Percentiles rank a stretch among this genome's conserved stretches.
phyloP scores from a whole-genome alignment of 1,140 invertebrate genomes.

The Apis laboriosa region DNA sequence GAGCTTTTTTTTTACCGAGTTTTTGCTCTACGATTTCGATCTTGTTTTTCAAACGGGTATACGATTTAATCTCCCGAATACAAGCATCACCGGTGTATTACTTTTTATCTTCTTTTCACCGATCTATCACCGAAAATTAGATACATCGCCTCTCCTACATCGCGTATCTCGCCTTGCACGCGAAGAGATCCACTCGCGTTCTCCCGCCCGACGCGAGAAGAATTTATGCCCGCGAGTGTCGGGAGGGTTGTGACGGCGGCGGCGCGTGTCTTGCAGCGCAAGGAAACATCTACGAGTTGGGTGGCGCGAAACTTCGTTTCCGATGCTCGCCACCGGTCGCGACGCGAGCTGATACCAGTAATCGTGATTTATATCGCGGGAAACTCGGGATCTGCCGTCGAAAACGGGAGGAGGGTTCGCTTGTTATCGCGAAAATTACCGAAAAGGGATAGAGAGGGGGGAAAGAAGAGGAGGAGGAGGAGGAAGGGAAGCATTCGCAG shows the following conservation, averaged over 20 bases:
- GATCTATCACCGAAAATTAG: neutral
- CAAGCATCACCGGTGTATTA: too few relatives aligned
- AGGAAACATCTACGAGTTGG: neutral
- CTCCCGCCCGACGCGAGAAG: neutral
- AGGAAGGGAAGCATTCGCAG: neutral
- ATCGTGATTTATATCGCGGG: conserved; percentile 13
- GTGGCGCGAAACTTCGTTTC: neutral
- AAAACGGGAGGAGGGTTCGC: too few relatives aligned
- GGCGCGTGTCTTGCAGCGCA: neutral
- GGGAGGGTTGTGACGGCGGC: too few relatives aligned
- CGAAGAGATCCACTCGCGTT: neutral
- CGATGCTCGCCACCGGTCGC: neutral
- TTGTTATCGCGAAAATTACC: conserved; percentile 13
- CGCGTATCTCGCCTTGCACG: neutral
- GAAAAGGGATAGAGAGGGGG: neutral
- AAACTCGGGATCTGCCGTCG: neutral
- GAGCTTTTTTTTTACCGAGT: too few relatives aligned
- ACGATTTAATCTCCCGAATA: too few relatives aligned
- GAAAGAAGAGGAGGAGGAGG: neutral
- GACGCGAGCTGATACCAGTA: neutral
- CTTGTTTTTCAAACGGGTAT: too few relatives aligned
- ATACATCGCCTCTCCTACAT: too few relatives aligned
- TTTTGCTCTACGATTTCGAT: too few relatives aligned
- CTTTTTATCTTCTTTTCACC: too few relatives aligned
- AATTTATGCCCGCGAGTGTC: conserved; percentile 8